phyloP scores from a whole-genome alignment of 1,140 invertebrate genomes.

The Drosophila elegans region DNA sequence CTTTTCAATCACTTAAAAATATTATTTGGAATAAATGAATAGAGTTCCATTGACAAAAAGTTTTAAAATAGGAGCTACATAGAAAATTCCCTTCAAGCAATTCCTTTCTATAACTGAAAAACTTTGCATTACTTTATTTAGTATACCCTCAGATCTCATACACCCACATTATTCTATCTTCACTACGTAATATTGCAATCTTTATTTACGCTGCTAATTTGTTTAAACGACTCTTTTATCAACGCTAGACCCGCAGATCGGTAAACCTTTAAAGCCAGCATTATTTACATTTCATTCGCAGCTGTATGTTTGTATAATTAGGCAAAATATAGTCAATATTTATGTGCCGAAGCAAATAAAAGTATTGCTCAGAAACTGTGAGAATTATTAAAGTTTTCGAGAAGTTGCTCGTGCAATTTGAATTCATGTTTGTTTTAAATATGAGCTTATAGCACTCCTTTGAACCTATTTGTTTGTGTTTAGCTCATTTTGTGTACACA shows the following conservation, averaged over 20 bases:
- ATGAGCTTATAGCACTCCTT: constrained; percentile 20
- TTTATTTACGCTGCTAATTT: constrained; percentile 26
- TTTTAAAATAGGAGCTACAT: too few species aligned
- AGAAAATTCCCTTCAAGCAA: background rate
- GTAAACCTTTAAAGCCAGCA: constrained; percentile 5
- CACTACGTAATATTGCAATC: constrained; percentile 5
- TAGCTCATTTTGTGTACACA: constrained; percentile 22
- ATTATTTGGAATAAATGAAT: too few species aligned
- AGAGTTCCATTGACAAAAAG: too few species aligned
- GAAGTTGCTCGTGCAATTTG: constrained; percentile 25
- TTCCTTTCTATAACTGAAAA: background rate
- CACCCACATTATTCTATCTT: constrained; percentile 4
- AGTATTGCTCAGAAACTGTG: constrained; percentile 9
- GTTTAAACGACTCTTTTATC: constrained; percentile 20
- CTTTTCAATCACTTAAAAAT: background rate
- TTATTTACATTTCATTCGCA: constrained; percentile 33
- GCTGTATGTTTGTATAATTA: constrained; percentile 33
- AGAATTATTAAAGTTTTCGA: constrained; percentile 11
- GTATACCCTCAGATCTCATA: background rate
- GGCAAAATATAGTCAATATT: constrained; percentile 36
- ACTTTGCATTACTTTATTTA: background rate
- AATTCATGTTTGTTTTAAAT: constrained; percentile 21
- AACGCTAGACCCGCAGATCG: constrained; percentile 8
- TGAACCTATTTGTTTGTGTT: constrained; percentile 22
- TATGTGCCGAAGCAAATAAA: constrained; percentile 13